Evolutionary conservation across 2,113 vertebrate genomes (phyloP), one percentile per base, ranked within the genome.

Genomic region (Nibea coibor): DNA sequence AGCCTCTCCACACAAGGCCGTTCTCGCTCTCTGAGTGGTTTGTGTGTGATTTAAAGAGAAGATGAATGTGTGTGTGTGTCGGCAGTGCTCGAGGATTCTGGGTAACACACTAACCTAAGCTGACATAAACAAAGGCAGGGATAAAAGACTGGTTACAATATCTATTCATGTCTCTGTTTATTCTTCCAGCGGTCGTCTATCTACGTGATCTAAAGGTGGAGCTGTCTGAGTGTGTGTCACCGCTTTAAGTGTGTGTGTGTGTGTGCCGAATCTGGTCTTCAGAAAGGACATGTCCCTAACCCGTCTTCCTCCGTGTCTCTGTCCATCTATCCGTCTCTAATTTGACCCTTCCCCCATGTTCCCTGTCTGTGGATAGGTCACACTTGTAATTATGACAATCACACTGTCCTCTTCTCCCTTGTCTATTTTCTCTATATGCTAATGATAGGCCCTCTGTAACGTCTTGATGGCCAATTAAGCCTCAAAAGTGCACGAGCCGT

Each of bases 291-390:
- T 78, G 75, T 80, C 73, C 24, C 63, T 56, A 19, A 75, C 79
- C 70, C 14, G 15, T 67, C 57, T 57, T 56, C 43, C 15, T 59
- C 66, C 15, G 3, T 87, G 78, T 87, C 77, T 22, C 72, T 79
- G 72, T 83, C 86, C 62, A 9, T 77, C 79, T 43, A 4, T 79
- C 71, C 5, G 57, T 66, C 88, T 89, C 72, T 85, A 86, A 88
- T 88, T 85, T 84, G 90, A 82, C 89, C 80, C 59, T 10, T 70
- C 31, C 64, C 15, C 70, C 82, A 19, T 92, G 90, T 92, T 91
- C 80, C 47, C 86, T 59, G 86, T 88, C 86, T 84, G 85, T 28
- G 78, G 62, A 92, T 91, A 92, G 91, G 92, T 93, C 92, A 93
- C 58, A 61, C 73, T 85, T 91, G 84, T 92, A 92, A 89, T 90